Percentiles rank a stretch among this genome's conserved stretches.
phyloP scores from a whole-genome alignment of 2,888 invertebrate species.

The Thecocarcelia acutangulata region DNA sequence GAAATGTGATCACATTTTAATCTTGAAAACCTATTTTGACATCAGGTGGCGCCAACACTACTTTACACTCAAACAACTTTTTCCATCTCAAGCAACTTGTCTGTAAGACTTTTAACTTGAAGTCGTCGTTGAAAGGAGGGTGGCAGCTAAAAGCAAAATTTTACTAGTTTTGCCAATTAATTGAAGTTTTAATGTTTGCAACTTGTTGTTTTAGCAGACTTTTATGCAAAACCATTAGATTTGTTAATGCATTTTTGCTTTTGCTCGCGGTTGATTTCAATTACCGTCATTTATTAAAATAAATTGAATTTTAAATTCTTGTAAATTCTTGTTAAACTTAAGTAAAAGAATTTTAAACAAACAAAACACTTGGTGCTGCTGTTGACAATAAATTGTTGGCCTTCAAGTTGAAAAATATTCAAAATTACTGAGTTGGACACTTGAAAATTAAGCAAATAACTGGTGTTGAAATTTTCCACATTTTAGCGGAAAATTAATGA shows the following conservation, averaged over 20 bases:
- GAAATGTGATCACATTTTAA: constrained; percentile 7
- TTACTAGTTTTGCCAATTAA: constrained; percentile 27
- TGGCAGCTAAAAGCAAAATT: constrained; percentile 1
- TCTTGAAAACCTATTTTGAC: constrained; percentile 25
- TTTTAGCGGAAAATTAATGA: not conserved
- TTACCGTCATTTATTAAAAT: constrained; percentile 44
- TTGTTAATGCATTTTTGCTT: constrained; percentile 13
- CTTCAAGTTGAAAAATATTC: constrained; percentile 53
- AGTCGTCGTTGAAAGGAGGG: constrained; percentile 4
- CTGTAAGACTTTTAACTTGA: not conserved
- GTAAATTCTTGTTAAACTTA: constrained; percentile 21
- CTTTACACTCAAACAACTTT: not conserved
- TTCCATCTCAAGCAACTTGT: not conserved
- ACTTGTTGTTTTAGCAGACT: not conserved
- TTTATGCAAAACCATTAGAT: constrained; percentile 30
- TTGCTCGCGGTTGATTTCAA: constrained; percentile 19
- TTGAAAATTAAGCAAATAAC: constrained; percentile 37
- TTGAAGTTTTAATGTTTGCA: constrained; percentile 15
- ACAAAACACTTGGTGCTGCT: constrained; percentile 2
- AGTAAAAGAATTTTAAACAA: constrained; percentile 22
- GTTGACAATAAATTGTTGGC: constrained; percentile 17
- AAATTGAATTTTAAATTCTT: constrained; percentile 45
- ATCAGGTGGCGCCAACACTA: constrained; percentile 63
- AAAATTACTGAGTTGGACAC: constrained; percentile 41
- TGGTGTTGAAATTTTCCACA: not conserved